Evolutionary conservation across 2,797 vertebrate species (phyloP).

Genomic region (Tadarida brasiliensis): DNA sequence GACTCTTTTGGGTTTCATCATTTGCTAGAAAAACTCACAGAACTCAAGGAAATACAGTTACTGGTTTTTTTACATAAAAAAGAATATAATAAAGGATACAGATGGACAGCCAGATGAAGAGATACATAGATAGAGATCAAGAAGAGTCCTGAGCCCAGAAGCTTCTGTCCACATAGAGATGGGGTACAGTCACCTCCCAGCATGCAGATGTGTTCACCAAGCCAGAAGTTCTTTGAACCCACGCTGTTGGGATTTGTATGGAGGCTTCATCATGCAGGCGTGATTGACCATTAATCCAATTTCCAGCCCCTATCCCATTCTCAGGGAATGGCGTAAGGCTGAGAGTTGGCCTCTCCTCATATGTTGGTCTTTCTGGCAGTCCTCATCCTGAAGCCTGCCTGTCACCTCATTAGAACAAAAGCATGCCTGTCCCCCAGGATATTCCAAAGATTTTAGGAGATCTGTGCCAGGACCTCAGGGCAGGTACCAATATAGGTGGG

Average conservation of each 20-base stretch:
- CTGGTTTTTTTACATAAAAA: not conserved
- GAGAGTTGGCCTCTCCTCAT: not conserved
- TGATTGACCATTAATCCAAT: not conserved
- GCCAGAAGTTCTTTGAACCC: not conserved
- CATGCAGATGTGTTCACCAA: not conserved
- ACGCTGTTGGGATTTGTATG: not conserved
- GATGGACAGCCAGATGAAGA: not conserved
- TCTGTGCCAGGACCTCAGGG: not conserved
- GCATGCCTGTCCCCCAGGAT: not conserved
- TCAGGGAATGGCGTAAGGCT: not conserved
- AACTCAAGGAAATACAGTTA: not conserved
- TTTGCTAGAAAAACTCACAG: not conserved
- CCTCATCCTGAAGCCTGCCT: not conserved
- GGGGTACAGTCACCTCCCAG: not conserved
- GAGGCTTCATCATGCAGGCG: not conserved
- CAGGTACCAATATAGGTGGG: not conserved
- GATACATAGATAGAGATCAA: not conserved
- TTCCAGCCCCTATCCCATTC: not conserved
- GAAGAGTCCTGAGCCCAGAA: not conserved
- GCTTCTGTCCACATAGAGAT: not conserved
- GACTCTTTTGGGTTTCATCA: not conserved
- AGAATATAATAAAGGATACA: not conserved
- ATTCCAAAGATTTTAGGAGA: not conserved
- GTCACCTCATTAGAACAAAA: not conserved
- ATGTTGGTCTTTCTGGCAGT: not conserved